Evolutionary conservation across 2,888 invertebrate genomes (phyloP), one percentile per base, ranked within the genome.

Genomic region (Oligia latruncula): DNA sequence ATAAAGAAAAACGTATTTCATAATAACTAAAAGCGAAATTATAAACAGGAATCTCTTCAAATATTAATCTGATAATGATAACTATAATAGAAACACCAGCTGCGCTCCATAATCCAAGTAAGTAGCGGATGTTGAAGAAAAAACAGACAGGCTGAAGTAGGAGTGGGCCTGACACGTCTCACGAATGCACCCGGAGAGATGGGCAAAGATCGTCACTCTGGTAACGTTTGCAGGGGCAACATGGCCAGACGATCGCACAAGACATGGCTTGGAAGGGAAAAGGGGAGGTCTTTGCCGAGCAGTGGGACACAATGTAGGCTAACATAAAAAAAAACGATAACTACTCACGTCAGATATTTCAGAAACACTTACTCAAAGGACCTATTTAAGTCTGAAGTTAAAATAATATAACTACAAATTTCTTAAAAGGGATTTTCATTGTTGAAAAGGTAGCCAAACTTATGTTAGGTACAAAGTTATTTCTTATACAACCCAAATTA

Each of bases 51-150:
- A 49, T 23, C 2, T 62, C 13, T 64, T 70, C 9, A 49, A 55
- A 64, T 64, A 70, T 64, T 55, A 43, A 78, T 62, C 29, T 20
- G 35, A 55, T 20, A 79, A 29, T 49, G 11, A 60, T 78, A 66
- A 58, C 13, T 23, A 35, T 35, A 35, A 35, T 35, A 43, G 49
- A 13, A 49, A 49, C 3, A 49, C 49, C 49, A 49, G 49, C 4
- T 13, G 49, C 49, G 4, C 49, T 49, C 49, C 49, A 13, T 49
- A 49, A 49, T 0, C 11, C 46, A 49, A 49, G 13, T 49, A 49
- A 49, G 46, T 46, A 46, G 46, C 46, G 2, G 46, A 46, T 46
- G 11, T 46, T 46, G 49, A 4, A 49, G 13, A 49, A 49, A 49
- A 49, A 49, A 49, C 49, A 13, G 49, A 0, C 49, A 49, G 49